phyloP scores from a whole-genome alignment of 37 sponge, comb jelly and placozoan species.

The Oopsacas minuta region DNA sequence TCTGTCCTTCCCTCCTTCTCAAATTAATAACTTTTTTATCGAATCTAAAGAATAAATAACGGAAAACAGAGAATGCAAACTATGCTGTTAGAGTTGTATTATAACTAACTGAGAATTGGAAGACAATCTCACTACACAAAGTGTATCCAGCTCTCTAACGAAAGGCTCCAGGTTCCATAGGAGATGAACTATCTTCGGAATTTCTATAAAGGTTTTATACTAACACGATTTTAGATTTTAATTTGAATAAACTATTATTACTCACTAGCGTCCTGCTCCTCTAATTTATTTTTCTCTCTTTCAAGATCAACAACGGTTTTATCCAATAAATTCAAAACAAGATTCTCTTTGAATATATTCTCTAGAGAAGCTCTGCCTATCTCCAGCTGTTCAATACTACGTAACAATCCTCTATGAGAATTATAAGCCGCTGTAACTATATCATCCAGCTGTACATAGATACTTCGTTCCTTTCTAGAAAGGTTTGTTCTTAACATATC shows the following conservation, averaged over 20 bases:
- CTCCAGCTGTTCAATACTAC: constrained; percentile 2
- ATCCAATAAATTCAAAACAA: not conserved
- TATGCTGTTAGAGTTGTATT: too few relatives aligned
- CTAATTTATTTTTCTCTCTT: not conserved
- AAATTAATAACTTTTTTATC: not conserved
- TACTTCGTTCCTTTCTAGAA: not conserved
- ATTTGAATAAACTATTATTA: too few relatives aligned
- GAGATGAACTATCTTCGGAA: not conserved
- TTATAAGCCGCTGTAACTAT: not conserved
- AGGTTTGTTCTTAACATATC: not conserved
- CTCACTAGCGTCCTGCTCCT: not conserved
- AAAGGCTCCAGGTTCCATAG: constrained; percentile 7
- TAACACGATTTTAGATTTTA: too few relatives aligned
- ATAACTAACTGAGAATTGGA: not conserved
- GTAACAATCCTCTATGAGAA: not conserved
- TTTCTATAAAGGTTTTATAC: not conserved
- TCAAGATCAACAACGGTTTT: not conserved
- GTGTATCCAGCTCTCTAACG: not conserved
- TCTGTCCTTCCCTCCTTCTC: not conserved
- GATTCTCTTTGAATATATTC: not conserved
- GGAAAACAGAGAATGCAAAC: not conserved
- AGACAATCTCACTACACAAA: not conserved
- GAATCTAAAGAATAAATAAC: not conserved
- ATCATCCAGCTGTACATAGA: not conserved
- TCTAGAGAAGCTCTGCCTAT: not conserved